Conservation (phyloP, 2,113 vertebrate species). For the Crotalus tigris region DNA sequence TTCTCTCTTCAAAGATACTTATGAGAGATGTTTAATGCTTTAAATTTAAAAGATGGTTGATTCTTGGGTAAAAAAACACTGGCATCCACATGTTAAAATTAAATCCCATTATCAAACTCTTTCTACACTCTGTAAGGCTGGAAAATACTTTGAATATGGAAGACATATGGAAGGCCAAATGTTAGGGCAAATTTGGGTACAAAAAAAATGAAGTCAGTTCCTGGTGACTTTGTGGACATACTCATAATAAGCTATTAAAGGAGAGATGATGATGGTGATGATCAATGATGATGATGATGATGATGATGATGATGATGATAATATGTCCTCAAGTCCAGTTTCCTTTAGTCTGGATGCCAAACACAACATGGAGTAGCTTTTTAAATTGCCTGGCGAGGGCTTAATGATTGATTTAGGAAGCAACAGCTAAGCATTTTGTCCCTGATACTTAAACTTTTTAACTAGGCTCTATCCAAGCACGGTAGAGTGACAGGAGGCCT, state of each 20-base stretch:
- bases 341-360: constrained; percentile 40
- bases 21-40: background rate
- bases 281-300: no score
- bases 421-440: constrained; percentile 46
- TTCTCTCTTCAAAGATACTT: background rate
- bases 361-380: constrained; percentile 47
- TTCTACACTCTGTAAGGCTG: background rate
- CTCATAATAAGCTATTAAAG: no score
- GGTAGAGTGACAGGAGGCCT: constrained; percentile 27
- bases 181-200: background rate
- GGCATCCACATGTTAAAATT: background rate
- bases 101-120: background rate
- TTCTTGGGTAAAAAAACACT: background rate
- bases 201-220: background rate
- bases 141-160: background rate
- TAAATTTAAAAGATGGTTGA: background rate
- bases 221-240: background rate
- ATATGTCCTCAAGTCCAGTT: background rate
- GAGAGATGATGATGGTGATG: background rate
- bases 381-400: constrained; percentile 51
- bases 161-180: no score
- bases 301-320: no score
- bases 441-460: constrained; percentile 50
- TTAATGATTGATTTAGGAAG: constrained; percentile 40
- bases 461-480: constrained; percentile 42